Evolutionary conservation across 1,140 invertebrate species (phyloP).

Genomic region (Cryptotermes secundus): DNA sequence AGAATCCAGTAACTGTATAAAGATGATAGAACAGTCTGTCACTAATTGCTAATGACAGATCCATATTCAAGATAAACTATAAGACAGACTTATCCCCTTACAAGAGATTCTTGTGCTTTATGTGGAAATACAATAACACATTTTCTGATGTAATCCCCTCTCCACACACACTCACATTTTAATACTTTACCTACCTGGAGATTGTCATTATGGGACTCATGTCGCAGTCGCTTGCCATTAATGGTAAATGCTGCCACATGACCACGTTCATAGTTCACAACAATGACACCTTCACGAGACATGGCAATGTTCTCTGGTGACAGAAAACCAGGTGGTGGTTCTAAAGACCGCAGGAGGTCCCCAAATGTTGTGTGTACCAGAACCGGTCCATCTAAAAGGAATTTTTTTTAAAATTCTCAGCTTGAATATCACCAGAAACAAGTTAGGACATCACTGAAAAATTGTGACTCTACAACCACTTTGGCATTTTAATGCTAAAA

Average conservation of each 20-base stretch:
- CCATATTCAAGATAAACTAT: no score
- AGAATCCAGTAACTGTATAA: no score
- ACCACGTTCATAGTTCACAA: constrained; percentile 89
- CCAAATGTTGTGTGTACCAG: constrained; percentile 98
- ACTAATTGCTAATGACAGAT: no score
- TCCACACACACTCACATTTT: background rate
- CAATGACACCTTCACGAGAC: constrained; percentile 94
- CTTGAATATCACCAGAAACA: no score
- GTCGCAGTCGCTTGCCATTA: constrained; percentile 82
- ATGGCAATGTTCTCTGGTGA: constrained; percentile 90
- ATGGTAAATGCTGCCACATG: constrained; percentile 92
- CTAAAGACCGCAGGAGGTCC: constrained; percentile 89
- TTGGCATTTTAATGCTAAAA: no score
- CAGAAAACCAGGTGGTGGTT: constrained; percentile 73
- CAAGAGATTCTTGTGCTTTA: background rate
- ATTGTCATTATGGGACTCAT: constrained; percentile 91
- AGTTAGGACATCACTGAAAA: no score
- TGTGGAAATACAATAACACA: background rate
- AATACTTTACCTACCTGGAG: constrained; percentile 70
- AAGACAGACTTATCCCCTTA: no score
- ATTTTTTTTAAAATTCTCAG: background rate
- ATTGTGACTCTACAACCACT: no score
- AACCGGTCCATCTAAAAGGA: constrained; percentile 80
- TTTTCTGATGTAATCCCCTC: background rate
- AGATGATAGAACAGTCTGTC: no score